Evolutionary conservation across 2,113 vertebrate species (phyloP).

Genomic region (Tupaia tana): DNA sequence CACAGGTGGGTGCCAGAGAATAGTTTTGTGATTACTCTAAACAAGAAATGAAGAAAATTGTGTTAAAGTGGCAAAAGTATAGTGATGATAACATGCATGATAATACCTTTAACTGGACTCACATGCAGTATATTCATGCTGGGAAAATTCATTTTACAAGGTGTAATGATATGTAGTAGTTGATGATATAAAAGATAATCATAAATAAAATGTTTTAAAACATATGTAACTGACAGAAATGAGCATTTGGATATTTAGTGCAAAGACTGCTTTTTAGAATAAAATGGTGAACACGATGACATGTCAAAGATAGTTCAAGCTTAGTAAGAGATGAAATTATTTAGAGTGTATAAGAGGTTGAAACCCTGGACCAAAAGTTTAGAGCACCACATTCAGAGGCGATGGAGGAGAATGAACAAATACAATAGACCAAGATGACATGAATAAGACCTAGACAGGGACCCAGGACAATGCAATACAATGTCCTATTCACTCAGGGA

Average conservation of each 20-base stretch:
- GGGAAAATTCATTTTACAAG: too few species aligned
- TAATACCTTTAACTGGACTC: too few species aligned
- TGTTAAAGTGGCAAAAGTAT: background rate
- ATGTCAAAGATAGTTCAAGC: accelerated
- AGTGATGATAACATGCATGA: too few species aligned
- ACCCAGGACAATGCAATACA: accelerated
- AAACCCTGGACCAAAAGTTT: background rate
- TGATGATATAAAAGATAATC: too few species aligned
- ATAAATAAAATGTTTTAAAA: too few species aligned
- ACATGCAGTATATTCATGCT: too few species aligned
- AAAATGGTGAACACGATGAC: background rate
- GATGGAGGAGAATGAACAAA: accelerated
- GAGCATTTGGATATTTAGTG: background rate
- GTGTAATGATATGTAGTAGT: too few species aligned
- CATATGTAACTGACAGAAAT: background rate
- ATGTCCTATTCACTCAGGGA: accelerated
- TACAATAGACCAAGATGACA: background rate
- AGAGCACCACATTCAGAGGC: background rate
- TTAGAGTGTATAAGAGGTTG: too few species aligned
- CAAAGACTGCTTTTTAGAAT: background rate
- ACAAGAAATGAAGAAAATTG: background rate
- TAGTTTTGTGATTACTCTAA: background rate
- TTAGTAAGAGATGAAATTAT: background rate
- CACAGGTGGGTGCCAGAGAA: background rate
- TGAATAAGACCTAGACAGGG: background rate